phyloP scores from a whole-genome alignment of 1,140 invertebrate species.

The Neodiprion lecontei region DNA sequence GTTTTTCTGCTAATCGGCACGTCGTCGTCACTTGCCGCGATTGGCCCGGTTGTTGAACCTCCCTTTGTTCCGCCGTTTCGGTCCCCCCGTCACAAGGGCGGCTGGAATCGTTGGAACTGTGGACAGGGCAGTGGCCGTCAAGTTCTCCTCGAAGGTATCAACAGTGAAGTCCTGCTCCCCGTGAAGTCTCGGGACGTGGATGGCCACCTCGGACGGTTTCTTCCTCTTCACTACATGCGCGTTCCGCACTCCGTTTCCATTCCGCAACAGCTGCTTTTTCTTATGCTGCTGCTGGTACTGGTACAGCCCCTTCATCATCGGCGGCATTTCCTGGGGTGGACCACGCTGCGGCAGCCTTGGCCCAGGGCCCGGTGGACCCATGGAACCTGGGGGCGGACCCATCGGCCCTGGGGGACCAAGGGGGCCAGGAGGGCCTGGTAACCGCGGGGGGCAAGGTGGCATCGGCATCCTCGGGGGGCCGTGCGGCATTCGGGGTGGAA shows the following conservation, averaged over 20 bases:
- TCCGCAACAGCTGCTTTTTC: neutral
- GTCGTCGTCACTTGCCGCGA: conserved; percentile 6
- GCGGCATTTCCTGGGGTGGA: conserved; percentile 11
- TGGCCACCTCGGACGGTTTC: neutral
- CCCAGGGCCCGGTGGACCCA: conserved; percentile 14
- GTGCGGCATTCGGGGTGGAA: conserved; percentile 25
- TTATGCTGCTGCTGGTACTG: neutral
- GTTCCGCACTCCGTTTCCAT: neutral
- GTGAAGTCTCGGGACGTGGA: conserved; percentile 7
- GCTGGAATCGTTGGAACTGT: neutral
- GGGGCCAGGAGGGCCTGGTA: conserved; percentile 20
- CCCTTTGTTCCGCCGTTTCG: neutral
- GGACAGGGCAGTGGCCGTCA: conserved; percentile 20
- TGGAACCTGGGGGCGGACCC: conserved; percentile 10
- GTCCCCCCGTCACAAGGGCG: neutral
- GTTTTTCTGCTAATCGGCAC: neutral
- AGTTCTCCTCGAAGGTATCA: conserved; percentile 50
- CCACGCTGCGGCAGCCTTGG: conserved; percentile 29
- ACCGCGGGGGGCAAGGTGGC: conserved; percentile 21
- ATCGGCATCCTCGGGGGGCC: conserved; percentile 32
- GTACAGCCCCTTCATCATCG: conserved; percentile 6
- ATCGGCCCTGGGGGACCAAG: conserved; percentile 16
- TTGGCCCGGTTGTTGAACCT: neutral
- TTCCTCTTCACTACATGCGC: neutral
- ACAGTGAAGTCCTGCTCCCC: conserved; percentile 50